Base-by-base conservation (phyloP, 1,140 invertebrate species). In the Zaprionus kolodkinae region DNA sequence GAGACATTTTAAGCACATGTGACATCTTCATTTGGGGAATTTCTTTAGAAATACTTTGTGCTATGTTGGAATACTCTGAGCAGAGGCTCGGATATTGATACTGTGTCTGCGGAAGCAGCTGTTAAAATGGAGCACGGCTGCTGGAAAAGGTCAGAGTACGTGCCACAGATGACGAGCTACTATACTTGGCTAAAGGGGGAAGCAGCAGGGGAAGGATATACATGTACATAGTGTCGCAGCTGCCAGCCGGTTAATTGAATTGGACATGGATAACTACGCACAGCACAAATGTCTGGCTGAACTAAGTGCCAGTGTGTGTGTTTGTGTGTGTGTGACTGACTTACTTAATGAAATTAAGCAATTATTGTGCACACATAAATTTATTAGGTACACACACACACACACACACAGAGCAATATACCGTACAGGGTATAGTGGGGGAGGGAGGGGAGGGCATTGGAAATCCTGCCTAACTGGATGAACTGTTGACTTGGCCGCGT, bases 291-390 rank as follows among this genome's bases (percentile, higher is more conserved):
- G 52, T 57, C 7, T 38, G 36, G n/a, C n/a, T 15, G 6, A 43
- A 43, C 40, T 43, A 43, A 43, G 40, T 43, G 40, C 40, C 40
- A 38, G 45, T 13, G 27, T 57, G 43, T 55, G 30, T 62, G 45
- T 68, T 45, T 54, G 52, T 77, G 15, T 66, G 55, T 67, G 60
- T 64, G 27, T 56, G 40, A 74, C 40, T 62, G 84, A 72, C 77
- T 88, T 65, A 87, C 83, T 87, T 88, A 88, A 88, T 88, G 78
- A 88, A 88, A 88, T 88, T 80, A 84, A 84, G 81, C 84, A 88
- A 85, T 89, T 89, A 88, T 75, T 72, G 55, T 65, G 77, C 65
- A 36, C 73, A 84, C 81, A 88, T 72, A 78, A 74, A 89, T 81
- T 84, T 80, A 87, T 81, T 89, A 87, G 68, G 64, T 57, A 76